These are phyloP conservation scores for Ptyas mucosa DNA, from an alignment of 2,113 vertebrate genomes.

Conservation along the genomic window DNA sequence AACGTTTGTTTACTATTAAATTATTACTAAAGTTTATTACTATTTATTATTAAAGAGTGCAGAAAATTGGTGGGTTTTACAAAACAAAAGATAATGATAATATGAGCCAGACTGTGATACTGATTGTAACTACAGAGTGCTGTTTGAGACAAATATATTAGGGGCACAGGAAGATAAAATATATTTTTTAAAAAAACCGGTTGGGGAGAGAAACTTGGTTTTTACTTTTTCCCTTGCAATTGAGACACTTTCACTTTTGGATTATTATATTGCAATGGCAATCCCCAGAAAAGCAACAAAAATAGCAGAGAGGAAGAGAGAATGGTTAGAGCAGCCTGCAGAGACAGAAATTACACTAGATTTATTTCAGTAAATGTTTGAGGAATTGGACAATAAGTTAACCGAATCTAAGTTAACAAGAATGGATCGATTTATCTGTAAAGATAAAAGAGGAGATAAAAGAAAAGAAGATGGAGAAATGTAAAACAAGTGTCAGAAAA, in stretches of 20 bases:
- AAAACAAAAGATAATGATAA: background rate
- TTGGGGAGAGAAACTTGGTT: background rate
- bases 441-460: background rate
- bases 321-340: background rate
- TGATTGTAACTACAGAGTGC: background rate
- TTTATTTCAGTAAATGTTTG: background rate
- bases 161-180: background rate
- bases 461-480: background rate
- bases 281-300: background rate
- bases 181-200: background rate
- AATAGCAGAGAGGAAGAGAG: background rate
- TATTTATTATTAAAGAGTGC: background rate
- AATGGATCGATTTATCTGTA: background rate
- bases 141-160: background rate
- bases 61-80: background rate
- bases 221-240: background rate
- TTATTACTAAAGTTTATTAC: background rate
- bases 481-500: background rate
- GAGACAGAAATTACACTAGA: background rate
- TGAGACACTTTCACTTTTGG: background rate
- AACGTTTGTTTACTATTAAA: background rate
- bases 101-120: background rate
- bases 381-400: background rate
- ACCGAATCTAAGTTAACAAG: background rate
- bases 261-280: background rate